phyloP scores from a whole-genome alignment of 2,888 invertebrate genomes.

The Leptinotarsa haldemani region DNA sequence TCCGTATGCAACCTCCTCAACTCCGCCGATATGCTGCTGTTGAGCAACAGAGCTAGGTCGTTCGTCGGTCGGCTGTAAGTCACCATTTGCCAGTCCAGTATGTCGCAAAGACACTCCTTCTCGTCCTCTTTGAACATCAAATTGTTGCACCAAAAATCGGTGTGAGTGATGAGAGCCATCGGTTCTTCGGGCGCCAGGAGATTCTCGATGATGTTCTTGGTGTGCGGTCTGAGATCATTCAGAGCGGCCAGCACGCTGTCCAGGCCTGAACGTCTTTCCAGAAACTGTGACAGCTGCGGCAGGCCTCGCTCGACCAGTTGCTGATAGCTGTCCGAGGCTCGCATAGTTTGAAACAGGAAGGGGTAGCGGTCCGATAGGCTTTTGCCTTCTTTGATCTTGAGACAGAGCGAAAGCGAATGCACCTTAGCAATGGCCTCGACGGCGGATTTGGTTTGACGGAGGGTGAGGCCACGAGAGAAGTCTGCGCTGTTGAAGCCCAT shows the following conservation, averaged over 20 bases:
- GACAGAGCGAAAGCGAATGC: constrained; percentile 78
- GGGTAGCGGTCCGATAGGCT: constrained; percentile 70
- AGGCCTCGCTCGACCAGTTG: constrained; percentile 82
- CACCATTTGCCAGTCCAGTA: constrained; percentile 88
- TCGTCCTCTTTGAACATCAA: constrained; percentile 73
- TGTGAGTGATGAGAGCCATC: constrained; percentile 81
- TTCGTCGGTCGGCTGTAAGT: constrained; percentile 82
- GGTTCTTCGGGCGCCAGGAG: constrained; percentile 79
- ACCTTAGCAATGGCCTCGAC: constrained; percentile 78
- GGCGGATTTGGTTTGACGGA: constrained; percentile 76
- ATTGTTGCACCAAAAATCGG: constrained; percentile 88
- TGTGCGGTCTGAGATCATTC: constrained; percentile 72
- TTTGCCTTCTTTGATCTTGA: constrained; percentile 70
- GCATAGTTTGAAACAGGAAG: constrained; percentile 81
- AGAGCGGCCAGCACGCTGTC: constrained; percentile 73
- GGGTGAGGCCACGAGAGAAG: constrained; percentile 76
- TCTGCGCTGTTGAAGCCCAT: constrained; percentile 75
- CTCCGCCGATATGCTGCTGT: constrained; percentile 80
- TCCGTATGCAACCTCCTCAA: constrained; percentile 74
- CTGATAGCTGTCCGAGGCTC: constrained; percentile 84
- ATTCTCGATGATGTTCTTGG: constrained; percentile 78
- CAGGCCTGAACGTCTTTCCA: constrained; percentile 75
- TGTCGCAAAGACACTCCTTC: constrained; percentile 72
- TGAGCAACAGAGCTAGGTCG: constrained; percentile 78
- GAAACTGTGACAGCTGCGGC: constrained; percentile 79